phyloP scores from a whole-genome alignment of 2,113 vertebrate genomes.

The Danionella cerebrum region DNA sequence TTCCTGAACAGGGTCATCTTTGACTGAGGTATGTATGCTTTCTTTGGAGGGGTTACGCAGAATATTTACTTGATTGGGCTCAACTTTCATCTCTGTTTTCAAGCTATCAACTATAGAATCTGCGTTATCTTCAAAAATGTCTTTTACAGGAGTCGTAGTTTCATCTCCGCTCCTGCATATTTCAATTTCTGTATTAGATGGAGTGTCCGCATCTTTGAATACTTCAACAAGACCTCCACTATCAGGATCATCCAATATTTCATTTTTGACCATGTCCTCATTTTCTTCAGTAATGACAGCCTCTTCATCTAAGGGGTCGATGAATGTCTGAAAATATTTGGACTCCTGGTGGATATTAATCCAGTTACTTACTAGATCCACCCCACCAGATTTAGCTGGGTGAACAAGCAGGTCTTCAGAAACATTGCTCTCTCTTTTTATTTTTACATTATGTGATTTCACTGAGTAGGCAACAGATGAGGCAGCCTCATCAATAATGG shows the following conservation, averaged over 20 bases:
- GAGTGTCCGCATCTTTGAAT: too few species aligned
- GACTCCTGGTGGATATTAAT: constrained; percentile 55
- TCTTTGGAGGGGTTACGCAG: constrained; percentile 16
- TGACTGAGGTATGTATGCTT: background rate
- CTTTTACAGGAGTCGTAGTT: background rate
- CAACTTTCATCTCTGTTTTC: constrained; percentile 8
- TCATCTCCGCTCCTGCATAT: background rate
- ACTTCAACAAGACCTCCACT: constrained; percentile 16
- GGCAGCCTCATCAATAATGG: constrained; percentile 38
- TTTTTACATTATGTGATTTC: background rate
- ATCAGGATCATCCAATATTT: background rate
- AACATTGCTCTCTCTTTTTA: constrained; percentile 3
- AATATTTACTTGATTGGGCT: constrained; percentile 13
- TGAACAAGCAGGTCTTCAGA: constrained; percentile 3
- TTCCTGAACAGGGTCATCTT: constrained; percentile 23
- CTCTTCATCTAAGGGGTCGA: constrained; percentile 59
- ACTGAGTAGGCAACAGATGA: constrained; percentile 46
- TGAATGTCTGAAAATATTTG: constrained; percentile 60
- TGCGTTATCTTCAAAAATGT: background rate
- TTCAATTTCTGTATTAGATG: too few species aligned
- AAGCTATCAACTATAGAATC: constrained; percentile 1
- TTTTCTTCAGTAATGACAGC: background rate
- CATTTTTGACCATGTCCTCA: background rate
- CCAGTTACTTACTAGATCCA: constrained; percentile 62
- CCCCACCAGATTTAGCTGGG: constrained; percentile 34